Base-by-base conservation (phyloP, 1,140 invertebrate species). In the Bombus superbus region DNA sequence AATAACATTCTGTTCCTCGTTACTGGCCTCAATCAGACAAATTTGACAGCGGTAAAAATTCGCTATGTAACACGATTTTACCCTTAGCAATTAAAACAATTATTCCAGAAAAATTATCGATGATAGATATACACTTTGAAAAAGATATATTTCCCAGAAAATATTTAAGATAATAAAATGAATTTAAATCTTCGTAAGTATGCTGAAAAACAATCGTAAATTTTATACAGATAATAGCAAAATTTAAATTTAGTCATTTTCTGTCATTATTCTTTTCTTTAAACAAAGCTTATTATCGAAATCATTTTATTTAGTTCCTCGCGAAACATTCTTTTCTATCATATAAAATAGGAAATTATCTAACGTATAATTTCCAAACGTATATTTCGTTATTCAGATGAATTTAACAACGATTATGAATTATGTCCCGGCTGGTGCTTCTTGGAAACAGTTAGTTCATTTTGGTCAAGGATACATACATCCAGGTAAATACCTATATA, bases 401-500 rank as follows among this genome's bases (percentile, higher is more conserved):
- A 96, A 97, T 92, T 89, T 98, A 2, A 96, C 97, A 0, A 97
- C 98, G 0, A 97, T 98, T 82, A 95, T 97, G 59, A 96, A 96
- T 1, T 98, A 98, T 91, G 95, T 96, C 32, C 98, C 98, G 1
- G 97, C 97, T 11, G 98, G 98, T 28, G 96, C 97, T 2, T 97
- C 97, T 0, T 96, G 96, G 71, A 97, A 97, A 90, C 97, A 98
- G 92, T 93, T 98, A 15, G 95, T 97, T 28, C 97, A 98, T 91
- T 97, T 96, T 89, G 96, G 96, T 0, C 97, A 97, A 90, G 94
- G 95, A 15, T 94, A 96, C 3, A 91, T 95, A 28, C 95, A 94
- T 86, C 90, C 93, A 88, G 94, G 94, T 94, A 81, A 83, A n/a
- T 59, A 76, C 1, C 11, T 32, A 3, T 40, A 5, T 40, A 8